Conservation (phyloP, 1,140 invertebrate species). For the Bombus soroeensis region DNA sequence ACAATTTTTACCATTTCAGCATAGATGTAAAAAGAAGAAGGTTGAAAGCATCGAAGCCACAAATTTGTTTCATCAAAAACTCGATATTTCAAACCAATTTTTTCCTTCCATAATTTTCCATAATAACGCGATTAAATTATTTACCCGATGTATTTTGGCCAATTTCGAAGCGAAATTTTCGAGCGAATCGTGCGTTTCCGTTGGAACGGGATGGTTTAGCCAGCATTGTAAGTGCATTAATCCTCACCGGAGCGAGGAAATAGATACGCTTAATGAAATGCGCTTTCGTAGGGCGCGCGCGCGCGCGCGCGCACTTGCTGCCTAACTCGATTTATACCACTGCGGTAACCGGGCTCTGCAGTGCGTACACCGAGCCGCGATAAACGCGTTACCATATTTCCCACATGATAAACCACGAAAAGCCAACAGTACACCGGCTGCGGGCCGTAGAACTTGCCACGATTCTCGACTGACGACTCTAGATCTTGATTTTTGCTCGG, state of each 20-base stretch:
- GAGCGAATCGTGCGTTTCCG: neutral
- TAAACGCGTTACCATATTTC: slow-evolving; percentile 66
- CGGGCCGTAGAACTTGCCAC: neutral
- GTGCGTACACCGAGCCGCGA: slow-evolving; percentile 45
- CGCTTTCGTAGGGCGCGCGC: slow-evolving; percentile 34
- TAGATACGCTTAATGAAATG: slow-evolving; percentile 67
- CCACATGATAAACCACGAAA: slow-evolving; percentile 59
- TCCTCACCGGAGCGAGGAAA: slow-evolving; percentile 48
- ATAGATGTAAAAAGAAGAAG: too few relatives aligned
- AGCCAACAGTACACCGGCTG: slow-evolving; percentile 25
- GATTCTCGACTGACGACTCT: slow-evolving; percentile 4
- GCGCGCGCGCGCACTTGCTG: slow-evolving; percentile 18
- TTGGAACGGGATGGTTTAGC: slow-evolving; percentile 43
- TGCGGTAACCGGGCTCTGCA: slow-evolving; percentile 38
- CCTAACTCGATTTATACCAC: slow-evolving; percentile 63
- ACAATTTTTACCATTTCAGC: too few relatives aligned
- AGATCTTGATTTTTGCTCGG: slow-evolving; percentile 18
- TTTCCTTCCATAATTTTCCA: neutral
- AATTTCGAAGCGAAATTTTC: neutral
- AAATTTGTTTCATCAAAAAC: too few relatives aligned
- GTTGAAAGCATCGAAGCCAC: too few relatives aligned
- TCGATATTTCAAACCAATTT: neutral
- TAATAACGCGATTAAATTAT: neutral
- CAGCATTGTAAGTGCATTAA: slow-evolving; percentile 56
- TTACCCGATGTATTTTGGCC: neutral